phyloP scores from a whole-genome alignment of 2,113 vertebrate species.

The Pseudolaguvia tuberculata region DNA sequence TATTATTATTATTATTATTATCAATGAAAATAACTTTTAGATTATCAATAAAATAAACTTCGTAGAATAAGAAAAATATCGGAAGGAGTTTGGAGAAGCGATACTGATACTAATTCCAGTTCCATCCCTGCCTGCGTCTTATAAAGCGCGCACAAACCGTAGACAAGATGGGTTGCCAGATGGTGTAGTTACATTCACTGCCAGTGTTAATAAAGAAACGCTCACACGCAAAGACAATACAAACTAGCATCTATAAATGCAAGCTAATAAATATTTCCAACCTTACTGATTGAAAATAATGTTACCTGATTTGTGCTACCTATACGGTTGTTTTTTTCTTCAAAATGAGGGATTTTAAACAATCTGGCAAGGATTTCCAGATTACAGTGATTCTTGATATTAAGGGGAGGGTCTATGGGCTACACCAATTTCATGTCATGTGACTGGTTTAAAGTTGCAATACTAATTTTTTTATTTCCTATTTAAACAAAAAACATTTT shows the following conservation, averaged over 20 bases:
- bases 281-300: neutral
- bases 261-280: neutral
- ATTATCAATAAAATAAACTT: neutral
- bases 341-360: neutral
- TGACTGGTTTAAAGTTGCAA: neutral
- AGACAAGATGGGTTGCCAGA: neutral
- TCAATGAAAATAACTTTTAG: no score
- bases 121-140: slow-evolving; percentile 1
- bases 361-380: neutral
- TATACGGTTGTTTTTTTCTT: fast-evolving
- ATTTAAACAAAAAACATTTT: no score
- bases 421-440: neutral
- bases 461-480: neutral
- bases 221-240: no score
- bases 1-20: no score
- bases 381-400: neutral
- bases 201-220: neutral
- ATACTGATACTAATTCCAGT: neutral
- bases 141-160: neutral
- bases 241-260: no score
- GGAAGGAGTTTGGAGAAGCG: neutral
- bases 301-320: no score
- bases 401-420: slow-evolving; percentile 8
- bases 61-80: neutral
- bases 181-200: neutral